A percentile compares a stretch with the other conserved stretches of the same genome.
Evolutionary conservation across 2,888 invertebrate species (phyloP).

Genomic region (Pollenia labialis): DNA sequence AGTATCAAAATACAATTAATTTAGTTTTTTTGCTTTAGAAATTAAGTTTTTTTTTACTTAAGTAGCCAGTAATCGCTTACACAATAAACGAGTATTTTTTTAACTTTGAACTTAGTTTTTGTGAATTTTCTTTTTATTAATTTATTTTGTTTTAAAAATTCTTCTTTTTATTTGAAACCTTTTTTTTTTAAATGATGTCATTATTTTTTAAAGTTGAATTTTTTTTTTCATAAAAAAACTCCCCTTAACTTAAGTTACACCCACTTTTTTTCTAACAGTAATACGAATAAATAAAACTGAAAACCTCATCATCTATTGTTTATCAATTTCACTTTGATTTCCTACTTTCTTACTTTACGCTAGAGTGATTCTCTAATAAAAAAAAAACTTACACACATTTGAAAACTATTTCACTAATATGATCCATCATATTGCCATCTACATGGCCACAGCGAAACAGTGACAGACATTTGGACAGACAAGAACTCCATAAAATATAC

Average conservation of each 20-base stretch:
- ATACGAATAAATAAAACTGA: neutral
- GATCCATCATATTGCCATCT: conserved; percentile 43
- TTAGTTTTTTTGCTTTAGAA: too few relatives aligned
- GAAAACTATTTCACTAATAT: conserved; percentile 36
- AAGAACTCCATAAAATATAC: conserved; percentile 12
- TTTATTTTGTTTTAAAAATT: too few relatives aligned
- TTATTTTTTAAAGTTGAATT: too few relatives aligned
- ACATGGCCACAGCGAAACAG: conserved; percentile 23
- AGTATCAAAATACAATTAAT: too few relatives aligned
- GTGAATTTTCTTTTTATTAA: too few relatives aligned
- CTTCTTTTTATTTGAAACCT: too few relatives aligned
- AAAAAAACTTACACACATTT: neutral
- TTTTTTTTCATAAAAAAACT: neutral
- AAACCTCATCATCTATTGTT: conserved; percentile 57
- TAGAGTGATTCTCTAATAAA: conserved; percentile 54
- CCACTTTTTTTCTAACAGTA: conserved; percentile 44
- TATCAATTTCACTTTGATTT: conserved; percentile 67
- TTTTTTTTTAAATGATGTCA: too few relatives aligned
- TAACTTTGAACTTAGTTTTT: neutral
- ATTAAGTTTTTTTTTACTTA: too few relatives aligned
- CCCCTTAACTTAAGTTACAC: conserved; percentile 43
- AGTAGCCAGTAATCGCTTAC: too few relatives aligned
- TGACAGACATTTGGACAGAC: neutral
- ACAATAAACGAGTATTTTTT: too few relatives aligned
- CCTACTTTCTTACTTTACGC: conserved; percentile 72